Conservation (phyloP, 1,140 invertebrate genomes). For the Leptestheria dahalacensis region DNA sequence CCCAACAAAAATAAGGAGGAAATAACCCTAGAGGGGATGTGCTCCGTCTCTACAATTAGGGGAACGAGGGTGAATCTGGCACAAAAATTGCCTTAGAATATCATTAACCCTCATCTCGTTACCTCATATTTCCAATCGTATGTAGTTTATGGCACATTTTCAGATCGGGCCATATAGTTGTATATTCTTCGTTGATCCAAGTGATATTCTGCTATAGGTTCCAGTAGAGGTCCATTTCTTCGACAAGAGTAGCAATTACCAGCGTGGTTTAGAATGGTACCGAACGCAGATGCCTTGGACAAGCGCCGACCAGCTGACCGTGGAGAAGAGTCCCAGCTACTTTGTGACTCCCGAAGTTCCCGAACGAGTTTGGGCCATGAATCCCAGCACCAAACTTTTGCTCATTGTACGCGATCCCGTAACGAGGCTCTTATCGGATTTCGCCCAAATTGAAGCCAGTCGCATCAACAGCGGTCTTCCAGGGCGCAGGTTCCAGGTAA, state of each 20-base stretch:
- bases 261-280: slow-evolving; percentile 76
- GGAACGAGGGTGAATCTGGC: too few relatives aligned
- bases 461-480: slow-evolving; percentile 18
- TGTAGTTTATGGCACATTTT: too few relatives aligned
- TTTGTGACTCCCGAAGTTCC: slow-evolving; percentile 81
- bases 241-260: slow-evolving; percentile 49
- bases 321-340: slow-evolving; percentile 90
- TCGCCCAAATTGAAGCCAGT: slow-evolving; percentile 47
- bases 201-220: too few relatives aligned
- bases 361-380: slow-evolving; percentile 66
- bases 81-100: too few relatives aligned
- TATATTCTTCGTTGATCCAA: too few relatives aligned
- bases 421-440: slow-evolving; percentile 81
- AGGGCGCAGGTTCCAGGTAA: slow-evolving; percentile 17
- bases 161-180: too few relatives aligned
- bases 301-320: slow-evolving; percentile 68
- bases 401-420: slow-evolving; percentile 85
- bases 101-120: too few relatives aligned
- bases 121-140: too few relatives aligned
- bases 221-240: slow-evolving; percentile 82
- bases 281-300: slow-evolving; percentile 76
- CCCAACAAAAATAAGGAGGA: too few relatives aligned
- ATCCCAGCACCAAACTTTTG: slow-evolving; percentile 64
- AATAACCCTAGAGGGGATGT: too few relatives aligned
- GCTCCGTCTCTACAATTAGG: too few relatives aligned